Evolutionary conservation across 2,797 vertebrate genomes (phyloP).

Genomic region (Catharus ustulatus): DNA sequence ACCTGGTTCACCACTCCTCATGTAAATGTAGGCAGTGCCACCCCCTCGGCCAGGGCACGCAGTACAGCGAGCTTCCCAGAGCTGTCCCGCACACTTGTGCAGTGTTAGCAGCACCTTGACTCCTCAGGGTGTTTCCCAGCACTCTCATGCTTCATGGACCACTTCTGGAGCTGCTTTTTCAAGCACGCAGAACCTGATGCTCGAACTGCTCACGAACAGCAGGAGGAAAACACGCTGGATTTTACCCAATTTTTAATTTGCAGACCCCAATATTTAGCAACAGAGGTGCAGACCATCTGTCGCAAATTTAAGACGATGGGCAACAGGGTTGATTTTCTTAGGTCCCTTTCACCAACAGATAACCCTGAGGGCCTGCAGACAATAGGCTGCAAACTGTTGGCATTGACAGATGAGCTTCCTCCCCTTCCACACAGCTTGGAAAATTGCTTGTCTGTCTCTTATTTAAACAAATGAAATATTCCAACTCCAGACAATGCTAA

Average conservation of each 20-base stretch:
- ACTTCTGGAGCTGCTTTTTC: background rate
- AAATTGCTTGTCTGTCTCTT: conserved; percentile 30
- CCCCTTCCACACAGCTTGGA: background rate
- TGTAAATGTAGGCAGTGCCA: background rate
- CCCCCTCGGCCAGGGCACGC: rapidly evolving
- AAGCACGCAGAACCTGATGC: background rate
- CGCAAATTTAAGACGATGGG: background rate
- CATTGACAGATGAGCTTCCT: conserved; percentile 30
- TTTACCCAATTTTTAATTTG: background rate
- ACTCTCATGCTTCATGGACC: background rate
- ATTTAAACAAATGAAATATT: conserved; percentile 23
- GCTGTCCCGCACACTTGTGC: background rate
- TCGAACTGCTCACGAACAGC: background rate
- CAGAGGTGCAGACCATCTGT: background rate
- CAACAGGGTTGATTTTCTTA: conserved; percentile 1
- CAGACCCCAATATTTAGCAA: background rate
- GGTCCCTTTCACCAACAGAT: conserved; percentile 6
- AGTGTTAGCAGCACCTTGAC: background rate
- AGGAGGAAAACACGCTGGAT: background rate
- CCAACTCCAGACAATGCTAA: background rate
- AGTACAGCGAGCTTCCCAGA: background rate
- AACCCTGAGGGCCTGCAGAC: conserved; percentile 18
- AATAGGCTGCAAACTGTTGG: conserved; percentile 29
- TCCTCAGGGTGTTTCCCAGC: background rate
- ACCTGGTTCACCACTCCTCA: background rate